These are phyloP conservation scores for Oncorhynchus mykiss DNA, from an alignment of 2,113 vertebrate genomes.

Conservation along the genomic window DNA sequence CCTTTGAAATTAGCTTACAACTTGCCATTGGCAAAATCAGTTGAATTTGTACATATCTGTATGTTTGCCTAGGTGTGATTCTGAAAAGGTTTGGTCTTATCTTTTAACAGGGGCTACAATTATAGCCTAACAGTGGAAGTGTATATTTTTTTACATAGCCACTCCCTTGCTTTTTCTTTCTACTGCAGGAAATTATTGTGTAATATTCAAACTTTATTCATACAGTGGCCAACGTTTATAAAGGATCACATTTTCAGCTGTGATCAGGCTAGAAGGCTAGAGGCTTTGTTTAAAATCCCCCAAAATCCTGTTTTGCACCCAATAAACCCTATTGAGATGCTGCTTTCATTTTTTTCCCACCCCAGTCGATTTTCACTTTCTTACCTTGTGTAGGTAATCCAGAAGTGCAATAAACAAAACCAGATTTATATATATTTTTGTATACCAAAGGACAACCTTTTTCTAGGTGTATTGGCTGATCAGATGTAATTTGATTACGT, in stretches of 20 bases:
- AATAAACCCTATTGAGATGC: background rate
- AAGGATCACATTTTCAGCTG: constrained; percentile 27
- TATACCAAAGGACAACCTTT: background rate
- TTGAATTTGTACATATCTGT: no score
- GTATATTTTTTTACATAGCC: no score
- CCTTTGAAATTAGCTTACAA: no score
- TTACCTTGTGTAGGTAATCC: background rate
- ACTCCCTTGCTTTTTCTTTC: background rate
- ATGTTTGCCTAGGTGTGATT: no score
- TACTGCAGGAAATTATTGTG: background rate
- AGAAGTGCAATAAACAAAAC: background rate
- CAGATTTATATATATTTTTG: background rate
- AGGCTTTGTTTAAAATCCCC: background rate
- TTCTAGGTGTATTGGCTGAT: background rate
- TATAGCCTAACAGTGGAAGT: no score
- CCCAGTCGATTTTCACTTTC: background rate
- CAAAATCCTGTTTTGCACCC: constrained; percentile 14
- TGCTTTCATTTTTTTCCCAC: background rate
- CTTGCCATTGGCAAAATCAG: no score
- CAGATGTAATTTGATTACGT: background rate
- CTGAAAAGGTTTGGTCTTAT: no score
- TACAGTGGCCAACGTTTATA: constrained; percentile 14
- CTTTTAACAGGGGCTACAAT: no score
- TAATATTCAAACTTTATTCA: background rate
- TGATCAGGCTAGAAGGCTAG: background rate